Base-by-base conservation (phyloP, 1,140 invertebrate species). In the Acyrthosiphon pisum region DNA sequence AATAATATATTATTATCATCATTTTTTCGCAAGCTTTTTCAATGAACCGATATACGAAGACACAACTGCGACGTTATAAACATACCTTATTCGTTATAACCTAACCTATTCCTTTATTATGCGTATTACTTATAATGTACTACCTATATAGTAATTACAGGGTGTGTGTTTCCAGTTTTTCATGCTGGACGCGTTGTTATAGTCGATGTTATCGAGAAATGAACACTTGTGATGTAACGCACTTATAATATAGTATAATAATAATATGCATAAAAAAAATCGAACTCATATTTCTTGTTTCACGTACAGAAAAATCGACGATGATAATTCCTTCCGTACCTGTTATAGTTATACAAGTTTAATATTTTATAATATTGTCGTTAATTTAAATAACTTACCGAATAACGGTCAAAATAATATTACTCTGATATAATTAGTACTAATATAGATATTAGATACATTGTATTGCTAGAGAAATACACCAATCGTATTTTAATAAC, bases 201-300 rank as follows among this genome's bases (percentile, higher is more conserved):
- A n/a, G 30, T 60, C 30, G 4, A 76, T n/a, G n/a, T 76, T 76
- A 14, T 30, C 0, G 30, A 30, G 56, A 60, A 30, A 22, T 30
- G 30, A 56, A 60, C 30, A 60, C 30, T 60, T 0, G 26, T 14
- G 30, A 9, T 60, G 9, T 60, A 30, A 14, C 11, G 11, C 30
- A 60, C 23, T 23, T 56, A 30, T 56, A 56, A 50, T n/a, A n/a
- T n/a, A 3, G 20, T 53, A 22, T 18, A 8, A 2, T 18, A 8
- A 2, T 18, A 18, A 68, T 68, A 68, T 68, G 30, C n/a, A n/a
- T n/a, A n/a, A 76, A 18, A 68, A 76, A 76, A 18, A 14, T 76
- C 30, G 14, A 76, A 76, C 60, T 76, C 60, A 76, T n/a, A 76
- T n/a, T 76, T 76, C n/a, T 76, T 76, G 60, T 76, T 76, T 76